A percentile compares a stretch with the other conserved stretches of the same genome.
phyloP scores from a whole-genome alignment of 2,797 vertebrate species.

The Bradypus variegatus region DNA sequence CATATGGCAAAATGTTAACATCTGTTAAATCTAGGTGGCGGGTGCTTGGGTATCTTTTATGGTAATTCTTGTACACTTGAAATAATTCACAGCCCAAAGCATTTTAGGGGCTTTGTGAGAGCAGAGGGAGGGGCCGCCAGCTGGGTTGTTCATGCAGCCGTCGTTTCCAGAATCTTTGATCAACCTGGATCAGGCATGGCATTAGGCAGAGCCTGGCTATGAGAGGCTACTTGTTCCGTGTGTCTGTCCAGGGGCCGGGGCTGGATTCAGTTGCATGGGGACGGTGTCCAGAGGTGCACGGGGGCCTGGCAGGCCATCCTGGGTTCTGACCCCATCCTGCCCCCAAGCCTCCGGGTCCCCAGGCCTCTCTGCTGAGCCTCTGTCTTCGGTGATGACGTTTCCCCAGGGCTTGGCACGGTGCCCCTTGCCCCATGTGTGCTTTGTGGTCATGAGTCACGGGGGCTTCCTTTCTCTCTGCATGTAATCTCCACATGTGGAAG shows the following conservation, averaged over 20 bases:
- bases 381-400: background rate
- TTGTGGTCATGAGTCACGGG: accelerated
- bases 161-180: background rate
- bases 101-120: background rate
- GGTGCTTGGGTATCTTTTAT: background rate
- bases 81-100: too few species aligned
- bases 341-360: background rate
- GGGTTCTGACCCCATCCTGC: too few species aligned
- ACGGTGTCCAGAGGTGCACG: background rate
- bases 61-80: background rate
- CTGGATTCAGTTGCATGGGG: accelerated
- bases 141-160: too few species aligned
- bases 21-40: background rate
- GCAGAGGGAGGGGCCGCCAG: accelerated
- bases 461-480: background rate
- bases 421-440: accelerated
- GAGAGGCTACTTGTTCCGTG: background rate
- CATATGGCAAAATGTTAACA: background rate
- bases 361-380: background rate
- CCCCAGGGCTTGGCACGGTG: too few species aligned
- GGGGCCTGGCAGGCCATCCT: too few species aligned
- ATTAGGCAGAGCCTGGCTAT: accelerated
- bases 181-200: accelerated
- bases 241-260: background rate
- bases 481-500: too few species aligned